Evolutionary conservation across 2,113 vertebrate species (phyloP).

Genomic region (Phylloscopus trochiloides): DNA sequence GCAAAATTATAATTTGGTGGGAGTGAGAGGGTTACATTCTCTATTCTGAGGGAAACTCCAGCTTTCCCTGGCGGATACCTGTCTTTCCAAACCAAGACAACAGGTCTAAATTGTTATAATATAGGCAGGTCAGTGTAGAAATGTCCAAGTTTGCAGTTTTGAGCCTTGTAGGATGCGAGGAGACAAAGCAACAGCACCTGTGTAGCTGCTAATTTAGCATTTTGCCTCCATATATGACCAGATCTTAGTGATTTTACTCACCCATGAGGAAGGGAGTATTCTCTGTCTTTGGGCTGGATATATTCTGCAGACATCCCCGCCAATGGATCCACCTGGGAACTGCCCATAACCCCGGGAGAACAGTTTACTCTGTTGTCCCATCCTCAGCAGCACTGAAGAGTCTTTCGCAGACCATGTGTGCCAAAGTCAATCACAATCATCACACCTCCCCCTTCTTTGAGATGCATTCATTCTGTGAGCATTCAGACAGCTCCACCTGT

Average conservation of each 20-base stretch:
- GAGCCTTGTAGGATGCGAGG: fast-evolving
- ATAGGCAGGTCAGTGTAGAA: not conserved
- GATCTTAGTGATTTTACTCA: not conserved
- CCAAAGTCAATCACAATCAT: not conserved
- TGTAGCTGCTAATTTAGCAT: not conserved
- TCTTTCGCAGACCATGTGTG: not conserved
- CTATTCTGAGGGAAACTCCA: too few relatives aligned
- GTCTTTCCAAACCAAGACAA: too few relatives aligned
- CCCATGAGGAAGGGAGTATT: fast-evolving
- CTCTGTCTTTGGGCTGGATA: not conserved
- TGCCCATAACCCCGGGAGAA: not conserved
- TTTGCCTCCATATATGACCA: not conserved
- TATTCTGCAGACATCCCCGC: not conserved
- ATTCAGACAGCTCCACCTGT: not conserved
- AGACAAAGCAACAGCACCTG: not conserved
- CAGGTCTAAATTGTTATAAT: not conserved
- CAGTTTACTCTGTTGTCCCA: fast-evolving
- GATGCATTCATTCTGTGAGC: not conserved
- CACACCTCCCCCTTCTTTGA: not conserved
- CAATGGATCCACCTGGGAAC: not conserved
- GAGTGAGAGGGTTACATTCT: too few relatives aligned
- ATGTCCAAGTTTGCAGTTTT: not conserved
- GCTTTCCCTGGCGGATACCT: too few relatives aligned
- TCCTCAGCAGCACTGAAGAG: too few relatives aligned
- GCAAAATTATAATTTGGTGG: too few relatives aligned